These are phyloP conservation scores for Ivindomyrus marchei DNA, from an alignment of 2,113 vertebrate genomes.

Conservation along the genomic window DNA sequence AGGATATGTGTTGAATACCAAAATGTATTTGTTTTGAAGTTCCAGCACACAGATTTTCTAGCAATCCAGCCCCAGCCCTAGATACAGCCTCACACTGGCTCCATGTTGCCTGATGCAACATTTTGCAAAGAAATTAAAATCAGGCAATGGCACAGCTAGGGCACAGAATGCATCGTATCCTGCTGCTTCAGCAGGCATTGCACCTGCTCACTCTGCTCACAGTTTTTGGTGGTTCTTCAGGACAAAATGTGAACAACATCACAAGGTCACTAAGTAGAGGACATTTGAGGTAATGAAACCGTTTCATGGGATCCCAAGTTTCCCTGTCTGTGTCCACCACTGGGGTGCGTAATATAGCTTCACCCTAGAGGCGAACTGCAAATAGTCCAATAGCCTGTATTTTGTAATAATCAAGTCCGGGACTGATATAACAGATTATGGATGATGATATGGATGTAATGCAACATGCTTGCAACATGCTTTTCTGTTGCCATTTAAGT, in stretches of 20 bases:
- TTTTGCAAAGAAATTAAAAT: not conserved
- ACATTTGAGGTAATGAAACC: not conserved
- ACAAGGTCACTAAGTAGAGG: not conserved
- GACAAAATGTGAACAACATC: not conserved
- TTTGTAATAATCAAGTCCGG: not conserved
- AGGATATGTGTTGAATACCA: not conserved
- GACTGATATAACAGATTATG: not conserved
- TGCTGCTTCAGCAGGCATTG: not conserved
- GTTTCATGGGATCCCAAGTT: not conserved
- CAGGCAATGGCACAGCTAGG: not conserved
- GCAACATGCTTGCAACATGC: not conserved
- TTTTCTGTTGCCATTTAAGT: not conserved
- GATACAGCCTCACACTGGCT: not conserved
- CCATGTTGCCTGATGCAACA: not conserved
- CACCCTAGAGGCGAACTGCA: not conserved
- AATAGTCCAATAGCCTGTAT: not conserved
- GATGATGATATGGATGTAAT: not conserved
- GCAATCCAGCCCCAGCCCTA: not conserved
- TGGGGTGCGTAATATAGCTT: not conserved
- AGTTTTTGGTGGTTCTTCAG: not conserved
- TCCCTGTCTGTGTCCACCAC: not conserved
- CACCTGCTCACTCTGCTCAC: not conserved
- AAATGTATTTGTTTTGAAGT: not conserved
- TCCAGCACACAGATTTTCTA: not conserved
- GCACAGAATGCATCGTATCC: not conserved